phyloP scores from a whole-genome alignment of 2,888 invertebrate species.

The Rotaria macrura region DNA sequence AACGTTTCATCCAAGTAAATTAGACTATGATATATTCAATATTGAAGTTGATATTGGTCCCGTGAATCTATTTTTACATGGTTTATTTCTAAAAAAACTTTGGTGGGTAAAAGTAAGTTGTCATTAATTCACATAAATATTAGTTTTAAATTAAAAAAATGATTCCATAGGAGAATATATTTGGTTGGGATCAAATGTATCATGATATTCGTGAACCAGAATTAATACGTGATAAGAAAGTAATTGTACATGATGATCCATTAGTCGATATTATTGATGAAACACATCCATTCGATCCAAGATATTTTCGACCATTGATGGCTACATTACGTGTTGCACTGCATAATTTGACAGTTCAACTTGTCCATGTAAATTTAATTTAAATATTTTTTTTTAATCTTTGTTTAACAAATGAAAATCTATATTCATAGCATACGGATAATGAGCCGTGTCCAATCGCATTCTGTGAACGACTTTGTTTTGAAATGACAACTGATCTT shows the following conservation, averaged over 20 bases:
- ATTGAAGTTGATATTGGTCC: conserved; percentile 88
- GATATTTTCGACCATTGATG: conserved; percentile 75
- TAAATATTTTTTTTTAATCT: no score
- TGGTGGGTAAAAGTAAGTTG: conserved; percentile 64
- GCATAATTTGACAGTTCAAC: conserved; percentile 86
- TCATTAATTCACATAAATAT: no score
- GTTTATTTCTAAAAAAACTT: conserved; percentile 76
- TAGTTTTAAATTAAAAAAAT: no score
- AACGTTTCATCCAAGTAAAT: conserved; percentile 30
- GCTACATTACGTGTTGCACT: conserved; percentile 82
- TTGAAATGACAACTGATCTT: conserved; percentile 90
- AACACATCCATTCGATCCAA: conserved; percentile 62
- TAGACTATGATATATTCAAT: conserved; percentile 61
- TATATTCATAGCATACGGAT: conserved; percentile 20
- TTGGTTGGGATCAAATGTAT: conserved; percentile 86
- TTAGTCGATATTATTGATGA: conserved; percentile 34
- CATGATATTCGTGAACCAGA: conserved; percentile 63
- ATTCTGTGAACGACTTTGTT: conserved; percentile 69
- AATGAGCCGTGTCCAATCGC: conserved; percentile 70
- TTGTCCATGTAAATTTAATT: conserved; percentile 59
- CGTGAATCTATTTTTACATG: conserved; percentile 78
- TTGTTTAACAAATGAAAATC: not conserved
- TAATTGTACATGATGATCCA: conserved; percentile 35
- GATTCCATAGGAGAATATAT: conserved; percentile 71
- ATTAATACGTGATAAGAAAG: conserved; percentile 23